Conservation (phyloP, 2,113 vertebrate genomes). For the Talpa occidentalis region DNA sequence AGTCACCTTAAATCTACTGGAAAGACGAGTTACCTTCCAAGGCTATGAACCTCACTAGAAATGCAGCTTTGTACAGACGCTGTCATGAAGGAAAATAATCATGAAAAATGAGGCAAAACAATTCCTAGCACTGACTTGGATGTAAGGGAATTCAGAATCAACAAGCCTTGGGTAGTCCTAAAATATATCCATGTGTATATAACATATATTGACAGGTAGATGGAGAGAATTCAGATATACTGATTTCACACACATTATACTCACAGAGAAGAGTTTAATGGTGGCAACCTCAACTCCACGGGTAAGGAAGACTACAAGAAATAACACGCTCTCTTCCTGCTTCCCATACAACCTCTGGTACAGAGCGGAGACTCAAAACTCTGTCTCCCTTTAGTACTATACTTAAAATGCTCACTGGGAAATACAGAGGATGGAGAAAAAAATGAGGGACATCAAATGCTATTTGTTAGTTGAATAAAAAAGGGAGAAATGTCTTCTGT, state of each 20-base stretch:
- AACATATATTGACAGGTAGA: neutral
- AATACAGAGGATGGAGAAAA: neutral
- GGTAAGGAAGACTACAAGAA: neutral
- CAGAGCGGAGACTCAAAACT: neutral
- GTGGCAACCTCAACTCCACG: neutral
- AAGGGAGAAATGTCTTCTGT: neutral
- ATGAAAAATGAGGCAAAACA: slow-evolving; percentile 29
- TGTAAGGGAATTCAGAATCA: neutral
- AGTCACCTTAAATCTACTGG: neutral
- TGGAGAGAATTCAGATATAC: neutral
- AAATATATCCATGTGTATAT: neutral
- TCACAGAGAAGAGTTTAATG: neutral
- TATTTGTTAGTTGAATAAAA: neutral
- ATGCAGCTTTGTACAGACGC: neutral
- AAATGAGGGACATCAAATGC: neutral
- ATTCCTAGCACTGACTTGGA: slow-evolving; percentile 1
- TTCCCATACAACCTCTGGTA: neutral
- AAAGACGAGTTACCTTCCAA: neutral
- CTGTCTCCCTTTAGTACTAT: neutral
- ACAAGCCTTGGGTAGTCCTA: neutral
- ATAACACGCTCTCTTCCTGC: neutral
- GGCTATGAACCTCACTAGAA: neutral
- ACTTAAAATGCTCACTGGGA: neutral
- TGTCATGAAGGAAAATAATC: neutral
- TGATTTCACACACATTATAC: neutral